Evolutionary conservation across 2,113 vertebrate species (phyloP).

Genomic region (Noturus placidus): DNA sequence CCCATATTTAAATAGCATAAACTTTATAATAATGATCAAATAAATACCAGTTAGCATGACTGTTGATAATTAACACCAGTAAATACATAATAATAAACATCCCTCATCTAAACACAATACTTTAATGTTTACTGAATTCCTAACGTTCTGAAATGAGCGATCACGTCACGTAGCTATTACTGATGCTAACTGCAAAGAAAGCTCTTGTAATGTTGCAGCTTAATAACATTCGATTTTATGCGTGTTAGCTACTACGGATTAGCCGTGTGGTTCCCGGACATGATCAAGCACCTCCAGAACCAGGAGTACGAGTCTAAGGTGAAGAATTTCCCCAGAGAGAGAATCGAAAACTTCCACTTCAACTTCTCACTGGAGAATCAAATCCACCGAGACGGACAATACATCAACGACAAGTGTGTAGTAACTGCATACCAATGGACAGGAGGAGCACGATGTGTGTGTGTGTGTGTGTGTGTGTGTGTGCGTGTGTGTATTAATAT

Average conservation of each 20-base stretch:
- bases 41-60: neutral
- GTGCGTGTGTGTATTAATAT: neutral
- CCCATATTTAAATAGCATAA: neutral
- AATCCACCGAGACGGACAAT: slow-evolving; percentile 84
- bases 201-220: neutral
- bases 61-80: neutral
- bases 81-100: neutral
- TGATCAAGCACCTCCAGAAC: slow-evolving; percentile 92
- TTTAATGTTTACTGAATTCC: too few species aligned
- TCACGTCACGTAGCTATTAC: neutral
- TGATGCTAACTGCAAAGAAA: neutral
- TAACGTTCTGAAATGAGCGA: too few species aligned
- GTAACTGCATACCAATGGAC: neutral
- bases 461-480: neutral
- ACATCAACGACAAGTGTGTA: slow-evolving; percentile 86
- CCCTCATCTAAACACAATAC: neutral
- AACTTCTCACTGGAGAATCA: slow-evolving; percentile 96
- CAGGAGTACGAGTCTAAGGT: slow-evolving; percentile 83
- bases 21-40: neutral
- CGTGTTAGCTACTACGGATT: slow-evolving; percentile 88
- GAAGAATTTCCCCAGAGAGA: slow-evolving; percentile 81
- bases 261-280: slow-evolving; percentile 96
- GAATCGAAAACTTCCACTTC: slow-evolving; percentile 82
- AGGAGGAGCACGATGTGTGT: neutral
- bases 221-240: neutral